phyloP scores from a whole-genome alignment of 2,797 vertebrate genomes.

The Muscicapa striata region DNA sequence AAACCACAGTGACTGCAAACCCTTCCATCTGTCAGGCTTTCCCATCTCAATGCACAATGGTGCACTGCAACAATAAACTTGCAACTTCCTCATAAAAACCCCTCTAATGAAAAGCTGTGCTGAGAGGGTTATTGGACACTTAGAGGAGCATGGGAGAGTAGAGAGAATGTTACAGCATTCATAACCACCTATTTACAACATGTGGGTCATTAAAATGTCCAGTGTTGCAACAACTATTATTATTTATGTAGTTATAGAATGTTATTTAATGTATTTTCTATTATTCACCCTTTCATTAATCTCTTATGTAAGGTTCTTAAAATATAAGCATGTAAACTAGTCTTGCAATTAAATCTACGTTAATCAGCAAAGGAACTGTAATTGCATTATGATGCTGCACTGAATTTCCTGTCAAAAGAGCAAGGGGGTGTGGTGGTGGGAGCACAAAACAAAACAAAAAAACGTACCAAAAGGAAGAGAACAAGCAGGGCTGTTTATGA shows the following conservation, averaged over 20 bases:
- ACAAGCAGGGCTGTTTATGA: neutral
- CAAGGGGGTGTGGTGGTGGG: neutral
- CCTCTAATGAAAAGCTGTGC: neutral
- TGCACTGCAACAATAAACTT: neutral
- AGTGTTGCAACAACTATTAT: neutral
- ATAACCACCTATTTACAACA: neutral
- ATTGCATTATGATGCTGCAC: neutral
- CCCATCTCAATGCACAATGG: neutral
- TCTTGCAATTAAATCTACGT: slow-evolving; percentile 43
- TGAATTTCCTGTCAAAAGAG: neutral
- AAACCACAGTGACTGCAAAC: neutral
- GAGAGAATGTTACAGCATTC: neutral
- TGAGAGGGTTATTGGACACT: neutral
- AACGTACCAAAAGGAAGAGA: neutral
- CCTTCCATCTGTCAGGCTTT: neutral
- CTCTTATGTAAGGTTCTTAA: neutral
- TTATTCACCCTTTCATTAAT: slow-evolving; percentile 20
- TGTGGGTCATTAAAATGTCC: slow-evolving; percentile 18
- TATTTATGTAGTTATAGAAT: slow-evolving; percentile 40
- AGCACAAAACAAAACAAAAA: neutral
- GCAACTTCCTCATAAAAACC: neutral
- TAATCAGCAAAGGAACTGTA: slow-evolving; percentile 13
- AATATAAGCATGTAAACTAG: neutral
- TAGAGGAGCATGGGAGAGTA: neutral
- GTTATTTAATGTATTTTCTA: slow-evolving; percentile 7